Conservation (phyloP, 53 echinoderm and acorn worm genomes). For the Hippasteria phrygiana region DNA sequence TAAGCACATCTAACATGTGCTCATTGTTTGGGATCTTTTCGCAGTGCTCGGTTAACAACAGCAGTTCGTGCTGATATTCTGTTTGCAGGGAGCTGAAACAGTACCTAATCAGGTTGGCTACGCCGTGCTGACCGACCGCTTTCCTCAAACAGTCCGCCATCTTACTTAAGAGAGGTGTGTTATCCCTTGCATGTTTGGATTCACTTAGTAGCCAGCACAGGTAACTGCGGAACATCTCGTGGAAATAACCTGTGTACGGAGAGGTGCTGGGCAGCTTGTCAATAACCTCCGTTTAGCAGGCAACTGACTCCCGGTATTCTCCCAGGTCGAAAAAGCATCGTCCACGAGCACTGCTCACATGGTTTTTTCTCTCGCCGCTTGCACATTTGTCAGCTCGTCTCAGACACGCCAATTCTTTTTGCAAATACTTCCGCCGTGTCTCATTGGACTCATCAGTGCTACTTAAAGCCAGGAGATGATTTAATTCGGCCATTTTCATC, state of each 20-base stretch:
- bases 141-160: background rate
- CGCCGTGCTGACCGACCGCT: background rate
- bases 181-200: background rate
- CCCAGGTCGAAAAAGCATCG: constrained; percentile 25
- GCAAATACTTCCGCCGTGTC: background rate
- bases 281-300: background rate
- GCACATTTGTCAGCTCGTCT: background rate
- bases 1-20: background rate
- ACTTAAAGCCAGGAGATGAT: background rate
- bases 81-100: background rate
- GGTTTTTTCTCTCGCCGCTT: background rate
- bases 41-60: background rate
- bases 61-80: background rate
- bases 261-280: background rate
- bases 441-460: background rate
- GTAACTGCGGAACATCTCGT: constrained; percentile 5
- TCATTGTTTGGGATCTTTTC: background rate
- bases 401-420: background rate
- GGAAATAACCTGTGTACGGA: constrained; percentile 4
- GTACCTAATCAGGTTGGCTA: background rate
- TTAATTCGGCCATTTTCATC: background rate
- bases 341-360: background rate
- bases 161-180: background rate
- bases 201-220: constrained; percentile 1
- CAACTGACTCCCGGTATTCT: constrained; percentile 2